Evolutionary conservation across 2,888 invertebrate species (phyloP), one percentile per base, ranked within the genome.

Genomic region (Allolobophora icterica): DNA sequence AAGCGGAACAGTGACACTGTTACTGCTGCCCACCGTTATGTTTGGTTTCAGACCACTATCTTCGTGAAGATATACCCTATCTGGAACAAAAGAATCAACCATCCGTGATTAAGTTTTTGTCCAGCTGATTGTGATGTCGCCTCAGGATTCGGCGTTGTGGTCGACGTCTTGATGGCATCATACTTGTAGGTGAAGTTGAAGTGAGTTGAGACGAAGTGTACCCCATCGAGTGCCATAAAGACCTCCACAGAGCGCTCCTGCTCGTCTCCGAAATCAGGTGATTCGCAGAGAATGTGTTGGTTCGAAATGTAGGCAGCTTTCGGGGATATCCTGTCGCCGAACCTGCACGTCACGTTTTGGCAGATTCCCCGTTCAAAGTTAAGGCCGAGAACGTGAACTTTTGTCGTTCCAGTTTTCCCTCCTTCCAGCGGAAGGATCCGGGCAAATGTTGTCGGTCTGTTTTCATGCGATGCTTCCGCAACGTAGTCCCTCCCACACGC

Each of bases 361-460:
- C 93, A 92, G 34, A 93, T 91, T 11, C 90, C 92, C 8, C 35
- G 42, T 38, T 93, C 93, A 90, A 93, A 93, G 38, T 92, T 89
- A 35, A 91, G 87, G 1, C 93, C 93, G 90, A 90, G 93, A 8
- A 93, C 84, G 52, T 92, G 92, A 15, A 93, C 92, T 17, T 89
- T 91, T 17, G 92, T 92, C 33, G 84, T 90, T 52, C 38, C 91
- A 84, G 15, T 83, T 21, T 35, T 45, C 19, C 92, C 90, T 8
- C 92, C 93, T 21, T 90, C 91, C 24, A 42, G 19, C 0, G 93
- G 93, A 15, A 93, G 87, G 8, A 93, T 87, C 13, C 91, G 21
- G 4, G 84, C 83, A 38, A 92, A 91, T 21, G 45, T 58, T 45
- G 89, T 34, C 13, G 42, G 42, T 4, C 87, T 42, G 24, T 58